phyloP scores from a whole-genome alignment of 1,140 invertebrate genomes.

The Macrotrachela quadricornifera region DNA sequence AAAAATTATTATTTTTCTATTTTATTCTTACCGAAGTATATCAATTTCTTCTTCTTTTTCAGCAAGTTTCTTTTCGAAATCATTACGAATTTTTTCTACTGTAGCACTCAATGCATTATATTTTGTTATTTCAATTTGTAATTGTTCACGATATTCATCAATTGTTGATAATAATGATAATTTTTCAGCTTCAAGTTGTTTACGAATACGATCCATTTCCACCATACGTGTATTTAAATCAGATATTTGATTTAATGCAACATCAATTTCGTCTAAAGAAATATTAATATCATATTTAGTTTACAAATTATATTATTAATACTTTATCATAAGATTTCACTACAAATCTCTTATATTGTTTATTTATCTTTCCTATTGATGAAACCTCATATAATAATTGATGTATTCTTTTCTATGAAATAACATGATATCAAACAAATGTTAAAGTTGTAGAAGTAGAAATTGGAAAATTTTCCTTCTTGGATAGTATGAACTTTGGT shows the following conservation, averaged over 20 bases:
- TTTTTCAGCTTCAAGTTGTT: conserved; percentile 6
- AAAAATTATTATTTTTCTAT: too few species aligned
- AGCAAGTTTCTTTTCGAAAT: conserved; percentile 4
- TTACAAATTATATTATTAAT: too few species aligned
- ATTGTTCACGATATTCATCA: not conserved
- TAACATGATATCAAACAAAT: too few species aligned
- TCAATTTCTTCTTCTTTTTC: conserved; percentile 8
- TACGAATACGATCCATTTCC: not conserved
- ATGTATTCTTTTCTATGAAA: too few species aligned
- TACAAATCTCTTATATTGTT: too few species aligned
- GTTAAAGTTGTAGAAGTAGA: too few species aligned
- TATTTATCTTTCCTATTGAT: too few species aligned
- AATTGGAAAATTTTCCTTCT: too few species aligned
- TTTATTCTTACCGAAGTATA: not conserved
- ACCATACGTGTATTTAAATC: not conserved
- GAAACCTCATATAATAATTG: too few species aligned
- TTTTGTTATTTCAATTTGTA: not conserved
- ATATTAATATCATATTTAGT: not conserved
- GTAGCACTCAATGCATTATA: not conserved
- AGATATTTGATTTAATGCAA: not conserved
- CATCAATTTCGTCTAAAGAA: conserved; percentile 6
- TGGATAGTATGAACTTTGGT: too few species aligned
- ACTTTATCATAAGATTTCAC: too few species aligned
- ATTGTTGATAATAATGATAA: not conserved
- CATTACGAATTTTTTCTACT: not conserved